A percentile compares a stretch with the other conserved stretches of the same genome.
Conservation (phyloP, 2,113 vertebrate genomes). For the Lepisosteus osseus region DNA sequence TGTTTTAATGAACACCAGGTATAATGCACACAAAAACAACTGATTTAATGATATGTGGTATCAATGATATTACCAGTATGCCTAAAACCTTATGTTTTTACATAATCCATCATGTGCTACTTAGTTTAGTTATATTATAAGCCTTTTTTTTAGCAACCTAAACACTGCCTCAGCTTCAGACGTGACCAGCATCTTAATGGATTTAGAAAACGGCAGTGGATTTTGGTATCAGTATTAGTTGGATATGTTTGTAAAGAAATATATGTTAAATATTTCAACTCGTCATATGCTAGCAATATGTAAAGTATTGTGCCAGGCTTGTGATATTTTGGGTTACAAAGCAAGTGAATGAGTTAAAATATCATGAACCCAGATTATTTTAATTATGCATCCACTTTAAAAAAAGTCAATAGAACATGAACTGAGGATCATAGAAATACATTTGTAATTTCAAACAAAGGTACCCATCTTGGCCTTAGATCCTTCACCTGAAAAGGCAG, state of each 20-base stretch:
- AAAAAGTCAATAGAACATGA: constrained; percentile 10
- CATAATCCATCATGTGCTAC: constrained; percentile 34
- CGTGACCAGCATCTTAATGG: constrained; percentile 59
- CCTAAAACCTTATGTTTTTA: constrained; percentile 1
- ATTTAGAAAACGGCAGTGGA: constrained; percentile 51
- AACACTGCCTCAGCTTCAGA: constrained; percentile 60
- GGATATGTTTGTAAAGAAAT: constrained; percentile 78
- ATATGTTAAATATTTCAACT: constrained; percentile 83
- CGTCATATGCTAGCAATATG: constrained; percentile 91
- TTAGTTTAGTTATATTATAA: constrained; percentile 43
- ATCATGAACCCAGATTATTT: constrained; percentile 67
- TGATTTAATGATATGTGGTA: background rate
- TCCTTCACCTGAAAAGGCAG: constrained; percentile 71
- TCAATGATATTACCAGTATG: background rate
- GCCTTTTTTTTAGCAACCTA: constrained; percentile 51
- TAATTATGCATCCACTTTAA: constrained; percentile 69
- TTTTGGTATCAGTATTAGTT: constrained; percentile 66
- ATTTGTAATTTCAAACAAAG: constrained; percentile 73
- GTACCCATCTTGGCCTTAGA: constrained; percentile 76
- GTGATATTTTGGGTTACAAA: constrained; percentile 81
- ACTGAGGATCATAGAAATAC: constrained; percentile 62
- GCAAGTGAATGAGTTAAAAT: constrained; percentile 86
- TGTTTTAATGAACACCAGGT: background rate
- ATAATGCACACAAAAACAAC: background rate
- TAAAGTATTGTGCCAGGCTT: constrained; percentile 83